Evolutionary conservation across 92 coral and sea anemone species (phyloP), one percentile per base, ranked within the genome.

Genomic region (Palythoa caribaeorum): DNA sequence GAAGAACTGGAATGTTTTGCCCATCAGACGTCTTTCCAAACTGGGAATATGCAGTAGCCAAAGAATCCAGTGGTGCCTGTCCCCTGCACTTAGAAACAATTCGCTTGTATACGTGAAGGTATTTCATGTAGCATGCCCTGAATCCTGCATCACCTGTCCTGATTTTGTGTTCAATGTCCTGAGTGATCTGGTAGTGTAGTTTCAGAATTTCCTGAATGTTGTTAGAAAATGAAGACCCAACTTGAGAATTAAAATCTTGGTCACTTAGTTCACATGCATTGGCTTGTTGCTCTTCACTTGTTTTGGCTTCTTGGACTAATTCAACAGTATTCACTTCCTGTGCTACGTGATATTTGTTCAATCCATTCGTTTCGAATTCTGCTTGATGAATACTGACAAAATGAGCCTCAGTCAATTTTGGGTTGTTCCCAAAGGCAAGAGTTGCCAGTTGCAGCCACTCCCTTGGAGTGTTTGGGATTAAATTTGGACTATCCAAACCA

Each of bases 61-160:
- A 11, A 6, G 74, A 70, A 37, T 88, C 77, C 66, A 92, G 53
- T 7, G 94, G 94, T 73, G 90, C 92, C 77, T 86, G 92, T 9
- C 92, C 92, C 60, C 94, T 89, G 39, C 88, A 79, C 44, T 86
- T 92, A 20, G 85, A 89, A 69, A 81, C 55, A 68, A 92, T 77
- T 65, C 35, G 89, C 36, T 83, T 79, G 50, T 89, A 89, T 81
- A 85, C 78, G 15, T 88, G 21, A 9, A 92, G 92, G 57, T 92
- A 89, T 38, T 87, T 87, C 6, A 51, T 36, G 44, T 89, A 83
- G 77, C 92, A 89, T 16, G 69, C 47, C 12, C 89, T 28, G 47
- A 89, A 89, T 69, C 78, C 80, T 40, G 63, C 79, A 79, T 89
- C 90, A 57, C 92, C 89, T 72, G 83, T 92, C 19, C 92, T 16